A percentile compares a stretch with the other conserved stretches of the same genome.
These are phyloP conservation scores for Serilophus lunatus DNA, from an alignment of 2,113 vertebrate species.

Conservation along the genomic window DNA sequence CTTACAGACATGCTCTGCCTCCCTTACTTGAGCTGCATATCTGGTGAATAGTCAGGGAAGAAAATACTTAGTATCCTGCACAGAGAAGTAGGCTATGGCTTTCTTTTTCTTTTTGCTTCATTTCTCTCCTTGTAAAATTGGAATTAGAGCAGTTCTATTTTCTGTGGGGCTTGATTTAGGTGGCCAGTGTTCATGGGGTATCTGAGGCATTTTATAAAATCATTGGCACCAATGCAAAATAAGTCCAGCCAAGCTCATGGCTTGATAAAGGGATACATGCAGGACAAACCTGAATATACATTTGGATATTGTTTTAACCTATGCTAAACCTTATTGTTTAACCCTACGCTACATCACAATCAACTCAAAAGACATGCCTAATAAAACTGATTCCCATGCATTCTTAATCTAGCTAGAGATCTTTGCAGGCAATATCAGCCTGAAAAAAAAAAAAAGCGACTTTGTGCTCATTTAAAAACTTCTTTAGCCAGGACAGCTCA, in stretches of 20 bases:
- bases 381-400: neutral
- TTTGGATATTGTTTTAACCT: neutral
- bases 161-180: neutral
- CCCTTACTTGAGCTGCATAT: neutral
- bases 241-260: neutral
- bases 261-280: neutral
- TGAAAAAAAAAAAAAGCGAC: neutral
- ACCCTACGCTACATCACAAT: neutral
- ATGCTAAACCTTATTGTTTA: no score
- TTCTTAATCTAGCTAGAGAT: neutral
- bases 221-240: neutral
- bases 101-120: neutral
- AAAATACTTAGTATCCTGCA: neutral
- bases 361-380: neutral
- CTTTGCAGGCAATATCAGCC: neutral
- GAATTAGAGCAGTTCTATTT: neutral
- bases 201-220: neutral
- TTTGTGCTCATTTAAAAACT: neutral
- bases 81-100: neutral
- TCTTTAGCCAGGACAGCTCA: neutral
- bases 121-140: neutral
- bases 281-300: neutral
- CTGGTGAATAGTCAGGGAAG: neutral
- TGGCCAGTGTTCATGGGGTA: neutral
- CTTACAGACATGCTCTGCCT: neutral